phyloP scores from a whole-genome alignment of 1,140 invertebrate genomes.

The Scaptomyza graminum region DNA sequence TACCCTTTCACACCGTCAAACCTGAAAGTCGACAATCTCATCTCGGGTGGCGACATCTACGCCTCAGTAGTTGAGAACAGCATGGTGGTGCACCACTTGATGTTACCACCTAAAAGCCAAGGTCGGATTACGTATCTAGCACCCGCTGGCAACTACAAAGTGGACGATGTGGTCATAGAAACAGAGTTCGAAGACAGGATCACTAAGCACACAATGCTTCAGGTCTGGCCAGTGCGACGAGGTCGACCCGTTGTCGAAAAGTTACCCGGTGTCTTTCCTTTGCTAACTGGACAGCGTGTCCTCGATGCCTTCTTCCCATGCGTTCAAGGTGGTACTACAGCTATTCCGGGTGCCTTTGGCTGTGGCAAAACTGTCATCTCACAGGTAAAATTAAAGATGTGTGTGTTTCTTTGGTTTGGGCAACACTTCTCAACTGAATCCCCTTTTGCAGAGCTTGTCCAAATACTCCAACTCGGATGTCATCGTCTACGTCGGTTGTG shows the following conservation, averaged over 20 bases:
- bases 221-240: constrained; percentile 98
- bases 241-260: constrained; percentile 97
- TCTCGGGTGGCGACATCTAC: constrained; percentile 98
- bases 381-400: constrained; percentile 81
- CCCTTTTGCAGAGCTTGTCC: constrained; percentile 91
- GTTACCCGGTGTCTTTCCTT: constrained; percentile 97
- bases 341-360: constrained; percentile 98
- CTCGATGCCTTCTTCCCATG: constrained; percentile 99
- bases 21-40: constrained; percentile 93
- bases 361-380: constrained; percentile 86
- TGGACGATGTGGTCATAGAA: constrained; percentile 97
- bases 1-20: constrained; percentile 96
- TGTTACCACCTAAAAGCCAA: constrained; percentile 95
- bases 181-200: constrained; percentile 98
- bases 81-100: constrained; percentile 97
- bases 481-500: constrained; percentile 99
- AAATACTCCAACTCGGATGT: constrained; percentile 99
- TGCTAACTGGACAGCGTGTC: constrained; percentile 98
- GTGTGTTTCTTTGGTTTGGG: neutral
- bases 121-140: constrained; percentile 98
- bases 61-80: constrained; percentile 98
- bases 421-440: constrained; percentile 85
- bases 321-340: constrained; percentile 99
- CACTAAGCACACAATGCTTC: constrained; percentile 94
- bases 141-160: constrained; percentile 94